Base-by-base conservation (phyloP, 2,797 vertebrate species). In the Phrynocephalus forsythii region DNA sequence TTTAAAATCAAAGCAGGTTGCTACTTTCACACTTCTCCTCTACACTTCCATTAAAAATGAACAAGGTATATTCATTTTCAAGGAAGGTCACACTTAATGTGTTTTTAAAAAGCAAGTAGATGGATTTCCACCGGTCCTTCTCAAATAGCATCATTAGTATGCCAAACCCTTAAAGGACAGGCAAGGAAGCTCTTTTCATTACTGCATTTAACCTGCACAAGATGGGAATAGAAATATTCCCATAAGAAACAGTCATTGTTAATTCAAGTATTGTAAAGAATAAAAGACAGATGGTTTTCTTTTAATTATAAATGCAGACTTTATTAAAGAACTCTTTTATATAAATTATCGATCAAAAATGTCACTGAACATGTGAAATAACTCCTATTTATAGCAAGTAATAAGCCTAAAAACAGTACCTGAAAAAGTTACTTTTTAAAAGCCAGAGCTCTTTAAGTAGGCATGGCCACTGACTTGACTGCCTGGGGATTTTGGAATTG, bases 141-240 rank as follows among this genome's bases (percentile, higher is more conserved):
- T 83, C 56, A 84, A 73, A 85, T 56, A 84, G 82, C 71, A 68
- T 73, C 44, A 87, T 72, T 93, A 92, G 89, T 88, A 91, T 79
- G 79, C 91, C 93, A 88, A 84, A 78, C 85, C 92, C 90, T 87
- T 84, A 81, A 87, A 94, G 86, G 92, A 91, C 6, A 50, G 72
- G 68, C 87, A 26, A 38, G 13, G 4, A 85, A 73, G 78, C 33
- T 63, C 84, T 81, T 88, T 92, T 93, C 88, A 82, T 88, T 83
- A 91, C 91, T 86, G 87, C 90, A 79, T 84, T 79, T 89, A 89
- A 94, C 84, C 81, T 28, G 73, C 30, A 75, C 67, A 38, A 91
- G 90, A 80, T 85, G 63, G 80, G 88, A 92, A 86, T 75, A 82
- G 69, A 75, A 82, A 56, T 88, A 81, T 75, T 50, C 79, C 63